These are phyloP conservation scores for Schizopygopsis pylzovi DNA, from an alignment of 2,797 vertebrate genomes.

Conservation along the genomic window DNA sequence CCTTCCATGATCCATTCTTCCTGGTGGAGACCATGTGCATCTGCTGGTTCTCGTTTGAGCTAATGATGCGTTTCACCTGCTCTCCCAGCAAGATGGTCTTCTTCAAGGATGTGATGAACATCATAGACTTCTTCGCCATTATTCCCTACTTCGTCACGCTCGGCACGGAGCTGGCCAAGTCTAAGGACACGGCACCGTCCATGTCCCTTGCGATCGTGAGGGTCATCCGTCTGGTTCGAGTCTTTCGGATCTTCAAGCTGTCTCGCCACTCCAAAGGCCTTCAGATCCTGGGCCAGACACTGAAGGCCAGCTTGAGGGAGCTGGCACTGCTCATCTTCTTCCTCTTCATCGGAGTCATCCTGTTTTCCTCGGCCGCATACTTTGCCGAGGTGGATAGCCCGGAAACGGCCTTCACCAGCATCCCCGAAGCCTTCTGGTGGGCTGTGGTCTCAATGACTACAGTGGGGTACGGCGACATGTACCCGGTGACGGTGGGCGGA, in stretches of 20 bases:
- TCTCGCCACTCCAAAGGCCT: slow-evolving; percentile 92
- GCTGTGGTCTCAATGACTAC: slow-evolving; percentile 96
- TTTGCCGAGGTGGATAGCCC: slow-evolving; percentile 90
- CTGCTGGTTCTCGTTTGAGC: slow-evolving; percentile 92
- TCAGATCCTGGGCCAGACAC: slow-evolving; percentile 92
- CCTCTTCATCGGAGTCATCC: slow-evolving; percentile 92
- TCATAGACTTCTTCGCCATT: slow-evolving; percentile 95
- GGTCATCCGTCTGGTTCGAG: slow-evolving; percentile 90
- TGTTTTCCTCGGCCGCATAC: slow-evolving; percentile 92
- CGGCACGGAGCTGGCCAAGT: slow-evolving; percentile 88
- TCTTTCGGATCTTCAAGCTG: slow-evolving; percentile 93
- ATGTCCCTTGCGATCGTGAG: slow-evolving; percentile 90
- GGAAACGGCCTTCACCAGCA: slow-evolving; percentile 87
- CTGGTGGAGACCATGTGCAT: slow-evolving; percentile 92
- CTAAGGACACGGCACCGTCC: slow-evolving; percentile 82
- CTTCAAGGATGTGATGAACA: slow-evolving; percentile 96
- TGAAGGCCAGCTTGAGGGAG: slow-evolving; percentile 91
- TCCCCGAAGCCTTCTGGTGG: slow-evolving; percentile 96
- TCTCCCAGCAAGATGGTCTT: slow-evolving; percentile 87
- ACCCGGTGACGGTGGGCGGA: slow-evolving; percentile 86
- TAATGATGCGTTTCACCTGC: slow-evolving; percentile 82
- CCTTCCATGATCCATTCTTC: slow-evolving; percentile 90
- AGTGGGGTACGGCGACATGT: slow-evolving; percentile 95
- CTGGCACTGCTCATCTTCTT: slow-evolving; percentile 95
- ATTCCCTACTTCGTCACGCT: slow-evolving; percentile 91